phyloP scores from a whole-genome alignment of 2,113 vertebrate genomes.

The Hypanus sabinus region DNA sequence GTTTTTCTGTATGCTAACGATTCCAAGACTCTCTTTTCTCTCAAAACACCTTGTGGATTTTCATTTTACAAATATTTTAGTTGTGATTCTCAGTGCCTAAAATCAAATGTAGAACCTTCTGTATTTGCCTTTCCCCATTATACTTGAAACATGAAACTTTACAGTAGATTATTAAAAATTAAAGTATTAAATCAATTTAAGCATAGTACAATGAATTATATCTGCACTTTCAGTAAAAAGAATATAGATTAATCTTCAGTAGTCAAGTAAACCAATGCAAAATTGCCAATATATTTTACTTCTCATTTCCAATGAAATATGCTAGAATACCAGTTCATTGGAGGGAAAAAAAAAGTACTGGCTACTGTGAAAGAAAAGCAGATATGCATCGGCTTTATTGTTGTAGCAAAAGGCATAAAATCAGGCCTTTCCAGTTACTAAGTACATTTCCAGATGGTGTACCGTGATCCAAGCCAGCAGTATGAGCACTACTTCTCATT shows the following conservation, averaged over 20 bases:
- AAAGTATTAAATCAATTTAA: neutral
- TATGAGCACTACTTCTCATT: neutral
- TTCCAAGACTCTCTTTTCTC: too few relatives aligned
- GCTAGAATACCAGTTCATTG: neutral
- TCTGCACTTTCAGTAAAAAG: neutral
- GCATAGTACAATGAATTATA: neutral
- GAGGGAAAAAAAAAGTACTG: neutral
- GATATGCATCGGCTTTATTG: neutral
- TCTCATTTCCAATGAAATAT: neutral
- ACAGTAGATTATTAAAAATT: neutral
- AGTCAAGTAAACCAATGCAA: neutral
- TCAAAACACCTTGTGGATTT: too few relatives aligned
- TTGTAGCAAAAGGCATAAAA: neutral
- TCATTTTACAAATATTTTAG: neutral
- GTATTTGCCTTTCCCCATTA: neutral
- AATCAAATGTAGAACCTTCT: neutral
- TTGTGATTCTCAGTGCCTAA: too few relatives aligned
- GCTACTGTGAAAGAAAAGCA: neutral
- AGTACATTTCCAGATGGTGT: constrained; percentile 3
- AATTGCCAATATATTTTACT: neutral
- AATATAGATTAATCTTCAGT: neutral
- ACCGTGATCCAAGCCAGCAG: neutral
- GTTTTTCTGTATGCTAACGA: too few relatives aligned
- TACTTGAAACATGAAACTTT: neutral
- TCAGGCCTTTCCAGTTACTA: neutral